Conservation (phyloP, 2,113 vertebrate genomes). For the Pedionomus torquatus region DNA sequence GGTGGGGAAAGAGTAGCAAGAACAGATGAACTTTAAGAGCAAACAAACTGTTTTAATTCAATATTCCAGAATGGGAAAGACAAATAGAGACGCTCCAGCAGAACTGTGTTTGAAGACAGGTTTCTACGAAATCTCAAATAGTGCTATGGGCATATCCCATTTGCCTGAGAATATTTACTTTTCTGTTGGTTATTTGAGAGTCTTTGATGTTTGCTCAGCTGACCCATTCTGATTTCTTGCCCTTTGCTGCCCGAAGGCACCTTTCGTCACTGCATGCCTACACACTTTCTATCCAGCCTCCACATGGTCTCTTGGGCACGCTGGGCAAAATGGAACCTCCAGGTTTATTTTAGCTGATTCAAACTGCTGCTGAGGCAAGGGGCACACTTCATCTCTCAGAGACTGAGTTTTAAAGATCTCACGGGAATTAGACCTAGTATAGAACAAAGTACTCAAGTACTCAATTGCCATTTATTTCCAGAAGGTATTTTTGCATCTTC, state of each 20-base stretch:
- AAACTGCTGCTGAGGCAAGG: constrained; percentile 14
- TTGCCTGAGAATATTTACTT: constrained; percentile 42
- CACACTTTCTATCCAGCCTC: background rate
- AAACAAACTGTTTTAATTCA: constrained; percentile 20
- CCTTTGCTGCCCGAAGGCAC: constrained; percentile 15
- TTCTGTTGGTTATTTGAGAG: constrained; percentile 24
- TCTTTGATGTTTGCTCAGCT: constrained; percentile 54
- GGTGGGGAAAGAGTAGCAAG: background rate
- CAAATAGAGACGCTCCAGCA: background rate
- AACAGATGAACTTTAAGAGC: background rate
- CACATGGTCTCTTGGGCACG: background rate
- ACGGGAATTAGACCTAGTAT: background rate
- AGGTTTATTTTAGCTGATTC: constrained; percentile 18
- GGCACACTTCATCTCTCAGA: background rate
- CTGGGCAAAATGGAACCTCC: constrained; percentile 1
- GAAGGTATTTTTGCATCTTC: background rate
- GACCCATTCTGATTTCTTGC: constrained; percentile 32
- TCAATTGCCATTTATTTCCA: background rate
- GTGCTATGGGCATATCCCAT: constrained; percentile 12
- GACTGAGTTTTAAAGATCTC: constrained; percentile 10
- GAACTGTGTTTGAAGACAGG: constrained; percentile 33
- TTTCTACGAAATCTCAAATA: constrained; percentile 22
- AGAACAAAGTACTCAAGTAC: background rate
- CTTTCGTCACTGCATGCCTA: constrained; percentile 1
- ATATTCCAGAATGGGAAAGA: constrained; percentile 26